Evolutionary conservation across 1,140 invertebrate genomes (phyloP).

Genomic region (Scaptomyza graminum): DNA sequence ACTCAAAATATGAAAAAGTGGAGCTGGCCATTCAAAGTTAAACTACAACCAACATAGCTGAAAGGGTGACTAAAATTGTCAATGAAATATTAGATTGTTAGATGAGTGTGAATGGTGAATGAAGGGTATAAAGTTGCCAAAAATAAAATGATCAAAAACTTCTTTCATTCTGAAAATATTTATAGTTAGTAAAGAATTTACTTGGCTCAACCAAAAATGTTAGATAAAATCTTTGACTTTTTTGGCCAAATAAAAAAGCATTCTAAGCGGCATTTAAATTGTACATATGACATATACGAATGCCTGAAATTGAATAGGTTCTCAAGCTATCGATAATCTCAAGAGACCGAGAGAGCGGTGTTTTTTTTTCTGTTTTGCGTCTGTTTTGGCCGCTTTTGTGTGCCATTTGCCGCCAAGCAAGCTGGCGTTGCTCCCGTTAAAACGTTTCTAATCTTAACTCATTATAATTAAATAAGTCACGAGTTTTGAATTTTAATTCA

Average conservation of each 20-base stretch:
- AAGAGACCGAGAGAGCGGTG: slow-evolving; percentile 1
- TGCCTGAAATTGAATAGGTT: slow-evolving; percentile 18
- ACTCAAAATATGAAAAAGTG: slow-evolving; percentile 21
- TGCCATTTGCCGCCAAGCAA: slow-evolving; percentile 64
- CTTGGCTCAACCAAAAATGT: neutral
- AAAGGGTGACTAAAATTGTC: slow-evolving; percentile 17
- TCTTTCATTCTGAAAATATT: neutral
- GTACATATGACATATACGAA: slow-evolving; percentile 30
- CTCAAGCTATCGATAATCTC: slow-evolving; percentile 39
- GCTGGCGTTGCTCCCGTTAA: slow-evolving; percentile 66
- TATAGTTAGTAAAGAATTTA: neutral
- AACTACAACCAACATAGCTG: slow-evolving; percentile 4
- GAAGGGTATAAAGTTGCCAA: neutral
- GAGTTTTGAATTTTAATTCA: slow-evolving; percentile 82
- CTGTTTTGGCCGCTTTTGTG: slow-evolving; percentile 32
- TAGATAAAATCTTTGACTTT: neutral
- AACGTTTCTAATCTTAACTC: slow-evolving; percentile 80
- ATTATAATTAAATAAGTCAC: slow-evolving; percentile 83
- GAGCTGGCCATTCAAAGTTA: slow-evolving; percentile 15
- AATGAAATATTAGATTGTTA: neutral
- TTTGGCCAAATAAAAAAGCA: slow-evolving; percentile 2
- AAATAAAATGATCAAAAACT: too few relatives aligned
- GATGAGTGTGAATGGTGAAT: neutral
- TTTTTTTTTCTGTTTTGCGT: too few relatives aligned
- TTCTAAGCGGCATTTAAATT: slow-evolving; percentile 33